Conservation (phyloP, 2,888 invertebrate genomes). For the Meiosimyza decipiens region DNA sequence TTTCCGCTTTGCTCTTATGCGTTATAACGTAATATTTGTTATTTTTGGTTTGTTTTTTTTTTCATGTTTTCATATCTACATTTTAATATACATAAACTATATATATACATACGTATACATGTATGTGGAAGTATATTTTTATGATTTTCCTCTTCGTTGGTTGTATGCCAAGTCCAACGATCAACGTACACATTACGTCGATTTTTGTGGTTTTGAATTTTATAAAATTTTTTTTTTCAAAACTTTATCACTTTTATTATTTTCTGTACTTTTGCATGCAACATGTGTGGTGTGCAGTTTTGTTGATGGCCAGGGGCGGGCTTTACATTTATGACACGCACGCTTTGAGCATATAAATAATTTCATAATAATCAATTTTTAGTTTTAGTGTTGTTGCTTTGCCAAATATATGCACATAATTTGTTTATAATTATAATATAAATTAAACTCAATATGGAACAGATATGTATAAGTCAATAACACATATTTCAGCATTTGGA, state of each 20-base stretch:
- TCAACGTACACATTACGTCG: constrained; percentile 47
- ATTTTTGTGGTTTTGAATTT: constrained; percentile 39
- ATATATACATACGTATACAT: no score
- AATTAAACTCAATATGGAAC: no score
- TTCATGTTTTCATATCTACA: neutral
- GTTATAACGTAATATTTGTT: constrained; percentile 31
- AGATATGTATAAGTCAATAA: no score
- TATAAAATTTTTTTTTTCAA: neutral
- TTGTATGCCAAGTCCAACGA: constrained; percentile 64
- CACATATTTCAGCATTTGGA: no score
- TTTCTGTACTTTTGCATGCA: no score
- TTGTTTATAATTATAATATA: no score
- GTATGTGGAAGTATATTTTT: neutral
- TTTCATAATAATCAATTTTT: no score
- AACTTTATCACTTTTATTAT: neutral
- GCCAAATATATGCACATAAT: no score
- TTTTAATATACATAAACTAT: neutral
- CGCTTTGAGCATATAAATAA: no score
- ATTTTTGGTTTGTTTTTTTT: neutral
- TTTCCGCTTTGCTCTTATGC: constrained; percentile 19
- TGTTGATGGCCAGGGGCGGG: neutral
- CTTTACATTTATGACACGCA: no score
- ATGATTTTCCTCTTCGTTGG: constrained; percentile 39
- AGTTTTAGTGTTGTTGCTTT: no score
- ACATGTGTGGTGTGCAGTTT: neutral